Conservation (phyloP, 2,888 invertebrate genomes). For the Coecobrya sp. region DNA sequence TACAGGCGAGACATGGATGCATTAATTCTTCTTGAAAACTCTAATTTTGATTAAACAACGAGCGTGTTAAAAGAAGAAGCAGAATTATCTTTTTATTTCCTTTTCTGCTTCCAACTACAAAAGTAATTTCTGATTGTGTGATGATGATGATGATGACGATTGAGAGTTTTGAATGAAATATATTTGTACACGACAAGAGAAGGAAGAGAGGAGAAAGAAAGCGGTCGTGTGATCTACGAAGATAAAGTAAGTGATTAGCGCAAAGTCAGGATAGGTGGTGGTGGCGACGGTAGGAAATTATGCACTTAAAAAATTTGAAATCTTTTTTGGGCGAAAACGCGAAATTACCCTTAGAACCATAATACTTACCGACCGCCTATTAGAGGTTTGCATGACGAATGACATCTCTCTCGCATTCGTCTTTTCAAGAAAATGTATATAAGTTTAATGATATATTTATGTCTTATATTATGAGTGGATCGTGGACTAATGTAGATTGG, state of each 20-base stretch:
- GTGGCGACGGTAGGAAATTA: background rate
- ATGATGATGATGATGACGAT: background rate
- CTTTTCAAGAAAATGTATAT: conserved; percentile 3
- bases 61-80: background rate
- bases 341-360: conserved; percentile 4
- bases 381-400: conserved; percentile 60
- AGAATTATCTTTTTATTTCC: conserved; percentile 24
- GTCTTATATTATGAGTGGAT: background rate
- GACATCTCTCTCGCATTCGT: background rate
- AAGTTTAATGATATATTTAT: conserved; percentile 62
- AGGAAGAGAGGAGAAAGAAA: conserved; percentile 46
- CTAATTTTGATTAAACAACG: conserved; percentile 54
- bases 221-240: background rate
- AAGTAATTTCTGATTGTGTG: conserved; percentile 43
- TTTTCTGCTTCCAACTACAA: background rate
- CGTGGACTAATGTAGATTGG: background rate
- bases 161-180: conserved; percentile 35
- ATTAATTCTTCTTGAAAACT: conserved; percentile 41
- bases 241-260: conserved; percentile 26
- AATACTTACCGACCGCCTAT: conserved; percentile 4
- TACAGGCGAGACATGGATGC: background rate
- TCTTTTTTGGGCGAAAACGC: conserved; percentile 10
- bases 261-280: background rate
- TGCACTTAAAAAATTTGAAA: background rate
- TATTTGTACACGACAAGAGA: conserved; percentile 15